Evolutionary conservation across 2,888 invertebrate genomes (phyloP), one percentile per base, ranked within the genome.

Genomic region (Tanypteryx hageni): DNA sequence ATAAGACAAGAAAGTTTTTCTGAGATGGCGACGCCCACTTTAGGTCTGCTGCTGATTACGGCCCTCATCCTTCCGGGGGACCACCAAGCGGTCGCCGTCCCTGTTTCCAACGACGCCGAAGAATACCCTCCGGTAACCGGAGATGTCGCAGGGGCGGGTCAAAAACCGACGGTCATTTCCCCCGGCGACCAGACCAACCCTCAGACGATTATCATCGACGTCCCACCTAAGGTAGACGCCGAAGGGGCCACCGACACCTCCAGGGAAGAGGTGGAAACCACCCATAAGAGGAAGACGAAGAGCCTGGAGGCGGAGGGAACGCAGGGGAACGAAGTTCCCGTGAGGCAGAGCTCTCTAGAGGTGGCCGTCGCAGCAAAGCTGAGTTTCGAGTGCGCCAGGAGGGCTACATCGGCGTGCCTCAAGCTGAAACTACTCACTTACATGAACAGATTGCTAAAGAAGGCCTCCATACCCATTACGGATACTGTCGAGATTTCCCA

Each of bases 351-450:
- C 56, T 31, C 92, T 16, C 89, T 92, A 7, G 98, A 98, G 95
- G 97, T 97, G 93, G 96, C 96, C 44, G 96, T 98, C 16, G 95
- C 98, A 93, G 96, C 97, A 85, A 98, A 98, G 93, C 95, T 98
- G 76, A 98, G 97, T 94, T 95, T 96, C 93, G 98, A 98, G 96
- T 98, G 98, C 94, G 96, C 97, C 8, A 96, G 97, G 93, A 96
- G 97, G 92, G 98, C 98, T 94, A 96, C 97, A 85, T 97, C 97
- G 68, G 97, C 98, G 13, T 98, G 98, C 94, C 97, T 98, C 94
- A 98, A 98, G 96, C 96, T 98, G 31, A 98, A 98, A 95, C 95
- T 98, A 94, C 97, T 98, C 76, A 97, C 97, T 27, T 98, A 98
- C 94, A 97, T 98, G 95, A 98, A 98, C 95, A 96, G 97, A 93